These are phyloP conservation scores for Silurus lanzhouensis DNA, from an alignment of 2,797 vertebrate genomes.

Conservation along the genomic window DNA sequence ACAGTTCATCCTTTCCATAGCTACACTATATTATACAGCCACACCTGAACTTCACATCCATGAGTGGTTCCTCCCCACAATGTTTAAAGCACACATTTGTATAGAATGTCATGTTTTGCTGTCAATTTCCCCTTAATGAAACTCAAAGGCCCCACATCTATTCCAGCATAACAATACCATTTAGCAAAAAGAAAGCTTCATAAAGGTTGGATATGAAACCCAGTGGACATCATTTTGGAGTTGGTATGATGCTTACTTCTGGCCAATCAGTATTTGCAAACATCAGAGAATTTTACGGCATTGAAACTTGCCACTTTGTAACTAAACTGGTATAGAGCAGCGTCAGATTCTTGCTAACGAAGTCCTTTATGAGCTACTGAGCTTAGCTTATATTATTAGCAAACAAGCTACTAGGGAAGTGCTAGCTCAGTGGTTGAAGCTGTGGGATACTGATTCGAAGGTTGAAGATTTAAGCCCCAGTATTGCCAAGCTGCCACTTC, in stretches of 20 bases:
- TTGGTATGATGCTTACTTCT: not conserved
- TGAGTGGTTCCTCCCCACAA: too few species aligned
- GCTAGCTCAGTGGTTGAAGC: too few species aligned
- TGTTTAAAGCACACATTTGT: not conserved
- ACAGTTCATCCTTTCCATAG: not conserved
- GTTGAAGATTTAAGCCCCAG: too few species aligned
- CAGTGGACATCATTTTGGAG: too few species aligned
- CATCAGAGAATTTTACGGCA: not conserved
- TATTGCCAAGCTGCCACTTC: too few species aligned
- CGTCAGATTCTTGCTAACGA: not conserved
- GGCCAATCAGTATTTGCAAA: not conserved
- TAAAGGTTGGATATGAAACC: not conserved
- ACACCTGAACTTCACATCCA: not conserved
- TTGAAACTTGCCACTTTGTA: constrained; percentile 9
- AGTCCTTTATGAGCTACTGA: too few species aligned
- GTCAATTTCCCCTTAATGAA: not conserved
- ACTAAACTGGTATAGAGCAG: constrained; percentile 4
- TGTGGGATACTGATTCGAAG: too few species aligned
- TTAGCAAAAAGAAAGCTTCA: not conserved
- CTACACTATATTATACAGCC: not conserved
- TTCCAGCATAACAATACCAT: not conserved
- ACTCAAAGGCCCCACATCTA: not conserved
- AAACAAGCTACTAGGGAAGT: too few species aligned
- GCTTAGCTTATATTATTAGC: too few species aligned
- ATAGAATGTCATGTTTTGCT: not conserved